Percentiles rank a stretch among this genome's conserved stretches.
phyloP scores from a whole-genome alignment of 2,888 invertebrate species.

The Eupithecia subfuscata region DNA sequence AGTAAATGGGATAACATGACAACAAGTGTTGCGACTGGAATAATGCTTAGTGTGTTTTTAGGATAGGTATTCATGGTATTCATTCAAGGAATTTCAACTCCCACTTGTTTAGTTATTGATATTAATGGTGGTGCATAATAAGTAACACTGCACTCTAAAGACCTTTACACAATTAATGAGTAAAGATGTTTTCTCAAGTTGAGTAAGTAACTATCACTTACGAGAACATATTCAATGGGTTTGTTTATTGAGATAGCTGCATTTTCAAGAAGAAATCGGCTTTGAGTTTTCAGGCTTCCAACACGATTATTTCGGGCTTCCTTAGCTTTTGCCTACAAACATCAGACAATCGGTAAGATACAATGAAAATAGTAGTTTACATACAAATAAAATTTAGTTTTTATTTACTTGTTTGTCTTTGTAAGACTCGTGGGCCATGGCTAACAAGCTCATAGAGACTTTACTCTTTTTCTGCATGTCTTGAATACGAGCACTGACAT shows the following conservation, averaged over 20 bases:
- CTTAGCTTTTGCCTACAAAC: conserved; percentile 84
- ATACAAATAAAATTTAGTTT: conserved; percentile 19
- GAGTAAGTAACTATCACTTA: too few relatives aligned
- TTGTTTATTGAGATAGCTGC: conserved; percentile 84
- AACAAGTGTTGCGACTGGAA: not conserved
- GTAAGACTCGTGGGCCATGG: conserved; percentile 74
- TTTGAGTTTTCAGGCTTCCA: conserved; percentile 75
- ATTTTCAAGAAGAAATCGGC: conserved; percentile 88
- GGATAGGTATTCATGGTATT: not conserved
- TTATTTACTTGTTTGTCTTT: conserved; percentile 81
- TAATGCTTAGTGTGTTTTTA: not conserved
- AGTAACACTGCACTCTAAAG: not conserved
- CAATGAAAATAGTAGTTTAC: not conserved
- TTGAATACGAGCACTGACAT: conserved; percentile 69
- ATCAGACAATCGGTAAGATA: conserved; percentile 44
- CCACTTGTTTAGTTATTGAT: not conserved
- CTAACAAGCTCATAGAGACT: conserved; percentile 74
- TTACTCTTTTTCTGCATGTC: conserved; percentile 72
- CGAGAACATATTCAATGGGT: conserved; percentile 83
- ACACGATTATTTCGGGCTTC: conserved; percentile 82
- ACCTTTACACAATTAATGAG: not conserved
- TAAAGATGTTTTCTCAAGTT: too few relatives aligned
- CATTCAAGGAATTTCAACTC: not conserved
- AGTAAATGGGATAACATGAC: not conserved
- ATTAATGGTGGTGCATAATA: not conserved